Base-by-base conservation (phyloP, 2,888 invertebrate genomes). In the Drosophila villosipedis region DNA sequence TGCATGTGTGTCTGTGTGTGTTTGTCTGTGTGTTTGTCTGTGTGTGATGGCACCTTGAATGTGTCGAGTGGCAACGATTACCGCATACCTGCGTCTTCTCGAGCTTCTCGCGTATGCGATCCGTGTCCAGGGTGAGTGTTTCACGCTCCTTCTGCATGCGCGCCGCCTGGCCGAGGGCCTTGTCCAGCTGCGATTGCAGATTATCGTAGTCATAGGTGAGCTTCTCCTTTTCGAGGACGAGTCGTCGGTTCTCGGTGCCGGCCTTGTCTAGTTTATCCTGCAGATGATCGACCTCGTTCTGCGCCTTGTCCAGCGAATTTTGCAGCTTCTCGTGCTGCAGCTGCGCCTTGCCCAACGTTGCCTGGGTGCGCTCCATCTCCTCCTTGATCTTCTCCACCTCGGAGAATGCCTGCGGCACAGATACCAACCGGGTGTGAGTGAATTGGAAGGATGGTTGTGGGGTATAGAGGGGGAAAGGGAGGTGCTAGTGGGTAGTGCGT, bases 321-420 rank as follows among this genome's bases (percentile, higher is more conserved):
- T 98, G 98, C 63, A 98, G 94, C 94, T 98, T 98, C 94, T 98
- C 98, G 92, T 97, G 97, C 92, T 97, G 97, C 68, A 97, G 94
- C 94, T 98, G 98, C 72, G 97, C 96, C 94, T 98, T 98, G 92
- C 97, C 97, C 68, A 98, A 95, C 58, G 97, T 97, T 35, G 97
- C 97, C 93, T 97, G 97, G 33, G 97, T 96, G 77, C 98, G 95
- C 94, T 98, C 98, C 90, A 98, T 94, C 93, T 98, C 98, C 93
- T 98, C 98, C 80, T 96, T 95, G 47, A 96, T 95, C 93, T 98
- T 98, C 92, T 98, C 98, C 77, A 97, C 94, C 91, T 98, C 97
- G 61, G 96, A 96, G 84, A 96, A 95, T 33, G 97, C 97, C 92
- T 92, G 64, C 33, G 65, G 63, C 76, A 74, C 57, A 55, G 63